Percentiles rank a stretch among this genome's conserved stretches.
Evolutionary conservation across 2,113 vertebrate species (phyloP).

Genomic region (Tachysurus vachellii): DNA sequence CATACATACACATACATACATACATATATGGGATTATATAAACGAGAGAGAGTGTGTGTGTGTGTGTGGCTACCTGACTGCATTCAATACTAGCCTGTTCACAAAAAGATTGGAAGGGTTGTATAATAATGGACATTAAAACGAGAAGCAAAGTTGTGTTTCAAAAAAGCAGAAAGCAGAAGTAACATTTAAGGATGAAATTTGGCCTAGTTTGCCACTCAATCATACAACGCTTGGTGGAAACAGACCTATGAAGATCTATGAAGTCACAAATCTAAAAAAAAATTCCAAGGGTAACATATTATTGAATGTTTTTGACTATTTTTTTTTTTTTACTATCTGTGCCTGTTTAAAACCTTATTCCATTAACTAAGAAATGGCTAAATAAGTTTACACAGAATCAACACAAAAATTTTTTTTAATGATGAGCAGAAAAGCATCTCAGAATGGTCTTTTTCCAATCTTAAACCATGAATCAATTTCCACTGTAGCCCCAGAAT

Average conservation of each 20-base stretch:
- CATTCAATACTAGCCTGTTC: constrained; percentile 3
- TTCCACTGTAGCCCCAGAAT: too few relatives aligned
- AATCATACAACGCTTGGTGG: neutral
- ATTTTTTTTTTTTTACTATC: neutral
- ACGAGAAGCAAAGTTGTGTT: neutral
- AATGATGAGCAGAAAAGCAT: neutral
- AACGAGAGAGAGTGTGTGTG: neutral
- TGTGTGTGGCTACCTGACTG: neutral
- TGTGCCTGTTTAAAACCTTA: neutral
- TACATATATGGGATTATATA: too few relatives aligned
- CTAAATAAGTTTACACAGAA: neutral
- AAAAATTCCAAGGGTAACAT: neutral
- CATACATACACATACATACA: too few relatives aligned
- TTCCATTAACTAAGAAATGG: neutral
- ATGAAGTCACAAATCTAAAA: neutral
- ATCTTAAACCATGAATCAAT: neutral
- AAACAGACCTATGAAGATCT: neutral
- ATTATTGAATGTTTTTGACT: neutral
- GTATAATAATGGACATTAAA: neutral
- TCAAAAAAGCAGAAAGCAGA: neutral
- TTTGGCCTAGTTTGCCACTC: neutral
- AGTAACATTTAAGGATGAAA: neutral
- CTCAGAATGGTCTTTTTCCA: neutral
- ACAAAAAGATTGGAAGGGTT: neutral
- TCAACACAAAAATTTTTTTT: neutral